Percentiles rank a stretch among this genome's conserved stretches.
Conservation (phyloP, 2,797 vertebrate genomes). For the Mallotus villosus region DNA sequence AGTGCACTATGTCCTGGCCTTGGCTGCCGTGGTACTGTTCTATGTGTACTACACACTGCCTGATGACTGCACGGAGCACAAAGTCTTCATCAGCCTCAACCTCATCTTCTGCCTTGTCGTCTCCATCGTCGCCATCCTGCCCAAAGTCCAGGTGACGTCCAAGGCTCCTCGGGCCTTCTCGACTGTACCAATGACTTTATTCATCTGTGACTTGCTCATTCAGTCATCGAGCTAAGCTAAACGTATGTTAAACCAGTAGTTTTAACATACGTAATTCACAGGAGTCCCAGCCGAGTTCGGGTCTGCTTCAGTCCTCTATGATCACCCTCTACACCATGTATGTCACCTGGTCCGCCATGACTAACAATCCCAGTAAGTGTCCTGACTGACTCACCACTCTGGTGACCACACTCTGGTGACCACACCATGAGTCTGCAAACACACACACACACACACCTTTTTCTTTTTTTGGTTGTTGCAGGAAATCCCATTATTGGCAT, state of each 20-base stretch:
- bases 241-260: not conserved
- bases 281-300: slow-evolving; percentile 89
- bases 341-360: slow-evolving; percentile 89
- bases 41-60: slow-evolving; percentile 85
- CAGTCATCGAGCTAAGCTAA: not conserved
- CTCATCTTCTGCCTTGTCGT: slow-evolving; percentile 82
- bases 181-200: not conserved
- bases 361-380: slow-evolving; percentile 87
- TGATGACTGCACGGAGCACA: slow-evolving; percentile 79
- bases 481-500: not conserved
- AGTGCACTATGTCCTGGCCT: slow-evolving; percentile 70
- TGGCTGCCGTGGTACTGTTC: slow-evolving; percentile 73
- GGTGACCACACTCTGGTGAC: not conserved
- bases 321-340: slow-evolving; percentile 90
- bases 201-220: not conserved
- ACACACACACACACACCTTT: not conserved
- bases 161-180: not conserved
- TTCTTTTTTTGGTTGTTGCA: not conserved
- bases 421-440: not conserved
- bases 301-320: slow-evolving; percentile 88
- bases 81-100: slow-evolving; percentile 90
- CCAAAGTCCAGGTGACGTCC: slow-evolving; percentile 85
- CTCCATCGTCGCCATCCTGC: slow-evolving; percentile 84
- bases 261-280: slow-evolving; percentile 45
- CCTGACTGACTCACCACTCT: not conserved